Conservation (phyloP, 2,888 invertebrate genomes). For the Eurois occulta region DNA sequence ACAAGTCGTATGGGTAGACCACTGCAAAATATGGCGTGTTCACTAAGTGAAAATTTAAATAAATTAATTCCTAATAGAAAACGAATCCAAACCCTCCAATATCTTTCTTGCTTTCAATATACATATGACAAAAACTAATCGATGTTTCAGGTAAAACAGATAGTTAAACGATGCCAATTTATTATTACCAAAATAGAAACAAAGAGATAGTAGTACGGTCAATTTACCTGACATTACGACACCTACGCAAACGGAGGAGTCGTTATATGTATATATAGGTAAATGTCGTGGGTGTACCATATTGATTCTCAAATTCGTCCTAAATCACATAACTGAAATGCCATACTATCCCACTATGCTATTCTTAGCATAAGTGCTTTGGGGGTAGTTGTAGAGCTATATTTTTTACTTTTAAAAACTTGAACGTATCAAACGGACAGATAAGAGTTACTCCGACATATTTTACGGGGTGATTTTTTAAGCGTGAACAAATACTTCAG, state of each 20-base stretch:
- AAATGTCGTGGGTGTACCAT: constrained; percentile 9
- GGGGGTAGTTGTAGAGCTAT: constrained; percentile 1
- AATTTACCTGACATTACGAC: not conserved
- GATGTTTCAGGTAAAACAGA: not conserved
- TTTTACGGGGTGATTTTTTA: not conserved
- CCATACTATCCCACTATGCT: not conserved
- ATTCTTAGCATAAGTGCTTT: not conserved
- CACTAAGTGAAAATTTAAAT: not conserved
- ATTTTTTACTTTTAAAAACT: not conserved
- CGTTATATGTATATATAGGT: not conserved
- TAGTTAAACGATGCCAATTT: constrained; percentile 3
- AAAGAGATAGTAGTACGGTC: not conserved
- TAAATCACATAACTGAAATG: constrained; percentile 11
- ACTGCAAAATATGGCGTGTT: not conserved
- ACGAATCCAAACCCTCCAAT: not conserved
- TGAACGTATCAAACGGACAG: not conserved
- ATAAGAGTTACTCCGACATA: not conserved
- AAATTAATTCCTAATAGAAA: not conserved
- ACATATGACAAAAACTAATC: not conserved
- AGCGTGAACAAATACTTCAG: not conserved
- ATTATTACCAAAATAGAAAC: constrained; percentile 12
- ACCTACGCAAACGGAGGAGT: not conserved
- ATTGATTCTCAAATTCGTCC: not conserved
- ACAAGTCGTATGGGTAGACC: not conserved
- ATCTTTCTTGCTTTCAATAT: not conserved